Conservation (phyloP, 2,888 invertebrate species). For the Pandemis cinnamomeana region DNA sequence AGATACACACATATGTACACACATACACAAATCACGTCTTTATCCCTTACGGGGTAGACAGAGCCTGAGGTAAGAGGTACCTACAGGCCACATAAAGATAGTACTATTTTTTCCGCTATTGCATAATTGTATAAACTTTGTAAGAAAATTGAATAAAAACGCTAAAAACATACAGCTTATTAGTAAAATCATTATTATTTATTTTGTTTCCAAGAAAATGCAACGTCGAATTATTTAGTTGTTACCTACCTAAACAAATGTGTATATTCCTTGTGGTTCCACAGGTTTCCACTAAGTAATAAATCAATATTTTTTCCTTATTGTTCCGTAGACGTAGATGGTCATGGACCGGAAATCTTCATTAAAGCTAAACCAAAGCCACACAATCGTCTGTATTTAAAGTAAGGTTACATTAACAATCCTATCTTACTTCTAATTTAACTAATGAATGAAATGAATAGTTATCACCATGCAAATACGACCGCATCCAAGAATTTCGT, state of each 20-base stretch:
- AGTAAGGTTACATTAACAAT: slow-evolving; percentile 14
- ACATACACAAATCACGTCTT: too few species aligned
- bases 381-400: slow-evolving; percentile 18
- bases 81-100: too few species aligned
- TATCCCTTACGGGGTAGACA: too few species aligned
- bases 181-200: too few species aligned
- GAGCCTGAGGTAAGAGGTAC: too few species aligned
- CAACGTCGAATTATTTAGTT: neutral
- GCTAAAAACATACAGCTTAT: too few species aligned
- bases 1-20: too few species aligned
- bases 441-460: slow-evolving; percentile 33
- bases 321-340: neutral
- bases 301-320: slow-evolving; percentile 11
- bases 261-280: neutral
- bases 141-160: neutral
- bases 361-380: neutral
- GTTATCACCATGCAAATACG: slow-evolving; percentile 31
- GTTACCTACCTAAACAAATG: neutral
- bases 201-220: slow-evolving; percentile 14
- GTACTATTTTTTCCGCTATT: neutral
- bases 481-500: slow-evolving; percentile 42
- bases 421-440: slow-evolving; percentile 26
- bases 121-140: neutral
- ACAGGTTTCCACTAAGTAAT: neutral
- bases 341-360: slow-evolving; percentile 1